phyloP scores from a whole-genome alignment of 2,888 invertebrate genomes.

The Alsophila aescularia region DNA sequence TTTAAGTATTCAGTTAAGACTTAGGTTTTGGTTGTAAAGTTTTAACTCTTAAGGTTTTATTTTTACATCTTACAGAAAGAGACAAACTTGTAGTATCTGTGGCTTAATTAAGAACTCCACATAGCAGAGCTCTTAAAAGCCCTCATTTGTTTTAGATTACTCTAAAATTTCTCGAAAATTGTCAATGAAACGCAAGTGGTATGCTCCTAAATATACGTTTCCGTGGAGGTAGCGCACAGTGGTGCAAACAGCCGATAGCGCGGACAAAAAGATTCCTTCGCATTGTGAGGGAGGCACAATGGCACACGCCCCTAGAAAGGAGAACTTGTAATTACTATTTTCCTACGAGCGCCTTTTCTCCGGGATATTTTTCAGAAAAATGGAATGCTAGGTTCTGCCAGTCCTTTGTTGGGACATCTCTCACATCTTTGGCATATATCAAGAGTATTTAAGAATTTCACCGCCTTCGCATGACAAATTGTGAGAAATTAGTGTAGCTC shows the following conservation, averaged over 20 bases:
- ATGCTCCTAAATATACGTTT: constrained; percentile 60
- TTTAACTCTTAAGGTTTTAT: background rate
- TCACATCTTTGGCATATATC: constrained; percentile 59
- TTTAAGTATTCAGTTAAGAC: constrained; percentile 14
- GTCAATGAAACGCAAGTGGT: constrained; percentile 52
- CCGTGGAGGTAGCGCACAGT: constrained; percentile 53
- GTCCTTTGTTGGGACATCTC: constrained; percentile 58
- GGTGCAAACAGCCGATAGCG: constrained; percentile 80
- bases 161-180: constrained; percentile 48
- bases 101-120: no score
- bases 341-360: constrained; percentile 77
- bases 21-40: constrained; percentile 11
- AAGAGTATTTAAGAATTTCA: constrained; percentile 19
- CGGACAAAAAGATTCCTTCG: constrained; percentile 81
- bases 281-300: constrained; percentile 78
- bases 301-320: constrained; percentile 61
- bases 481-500: background rate
- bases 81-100: no score
- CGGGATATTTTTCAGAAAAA: constrained; percentile 77
- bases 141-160: no score
- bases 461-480: background rate
- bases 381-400: constrained; percentile 56
- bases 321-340: constrained; percentile 83
- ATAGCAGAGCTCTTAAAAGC: no score
- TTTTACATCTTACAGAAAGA: background rate